Evolutionary conservation across 2,797 vertebrate species (phyloP), one percentile per base, ranked within the genome.

Genomic region (Muraenolepis orangiensis): DNA sequence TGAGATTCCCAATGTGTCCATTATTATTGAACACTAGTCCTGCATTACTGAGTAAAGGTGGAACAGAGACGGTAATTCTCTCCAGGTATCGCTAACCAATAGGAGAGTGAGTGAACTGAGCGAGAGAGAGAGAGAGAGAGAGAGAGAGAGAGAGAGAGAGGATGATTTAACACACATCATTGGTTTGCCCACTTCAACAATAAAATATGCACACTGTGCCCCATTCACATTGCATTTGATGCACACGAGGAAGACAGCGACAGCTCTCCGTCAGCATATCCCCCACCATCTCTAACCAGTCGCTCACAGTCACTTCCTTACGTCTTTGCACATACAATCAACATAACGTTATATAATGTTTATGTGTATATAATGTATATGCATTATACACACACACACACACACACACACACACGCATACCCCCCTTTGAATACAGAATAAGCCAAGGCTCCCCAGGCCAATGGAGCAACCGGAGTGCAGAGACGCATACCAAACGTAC

Each of bases 31-130:
- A 80, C 73, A 78, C 51, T 72, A 72, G 31, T 79, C 68, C 80
- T 79, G 72, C 77, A 85, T 88, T 67, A 86, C 81, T 85, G 80
- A 80, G 84, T 73, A 75, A 83, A 76, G 73, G 80, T 26, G 57
- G 57, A 7, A 57, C 51, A 23, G 51, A 57, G 51, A 64, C 26
- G n/a, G 23, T 26, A 7, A 64, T 26, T 64, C 57, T 28, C 57
- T 78, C 78, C 77, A 29, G 71, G 77, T 81, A 78, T 76, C 78
- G 84, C 81, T 85, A 81, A 74, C 80, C 75, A 85, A 79, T 20
- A 71, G 32, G 70, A 57, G 51, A 57, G 20, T 8, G 51, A 64
- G 57, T 12, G 57, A 23, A 61, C 51, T 10, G n/a, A 61, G 51
- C n/a, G 8, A n/a, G n/a, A n/a, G n/a, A n/a, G n/a, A n/a, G n/a